phyloP scores from a whole-genome alignment of 2,888 invertebrate genomes.

The Agriopis marginaria region DNA sequence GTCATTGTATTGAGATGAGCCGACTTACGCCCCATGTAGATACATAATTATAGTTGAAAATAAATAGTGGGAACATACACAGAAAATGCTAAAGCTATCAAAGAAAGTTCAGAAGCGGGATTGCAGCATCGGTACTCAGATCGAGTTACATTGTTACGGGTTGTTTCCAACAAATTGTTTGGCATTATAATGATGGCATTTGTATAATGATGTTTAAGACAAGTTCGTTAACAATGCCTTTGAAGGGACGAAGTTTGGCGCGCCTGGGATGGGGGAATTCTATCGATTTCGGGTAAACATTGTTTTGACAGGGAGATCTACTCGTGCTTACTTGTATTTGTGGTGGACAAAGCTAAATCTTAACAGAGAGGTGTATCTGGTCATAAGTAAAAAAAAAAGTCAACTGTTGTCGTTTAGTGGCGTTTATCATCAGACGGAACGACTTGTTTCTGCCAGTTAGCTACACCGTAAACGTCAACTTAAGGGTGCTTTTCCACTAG shows the following conservation, averaged over 20 bases:
- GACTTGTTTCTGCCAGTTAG: too few relatives aligned
- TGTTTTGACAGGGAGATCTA: constrained; percentile 1
- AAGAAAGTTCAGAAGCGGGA: background rate
- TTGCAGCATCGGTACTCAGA: constrained; percentile 11
- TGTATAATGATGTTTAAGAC: constrained; percentile 30
- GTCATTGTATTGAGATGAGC: too few relatives aligned
- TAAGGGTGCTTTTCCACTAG: too few relatives aligned
- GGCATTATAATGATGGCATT: constrained; percentile 25
- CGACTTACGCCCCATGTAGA: too few relatives aligned
- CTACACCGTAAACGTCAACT: too few relatives aligned
- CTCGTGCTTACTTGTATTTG: background rate
- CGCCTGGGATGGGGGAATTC: constrained; percentile 7
- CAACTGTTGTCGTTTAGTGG: too few relatives aligned
- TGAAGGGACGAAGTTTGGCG: constrained; percentile 17
- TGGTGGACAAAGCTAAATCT: background rate
- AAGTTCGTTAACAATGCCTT: constrained; percentile 29
- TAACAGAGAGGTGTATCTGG: too few relatives aligned
- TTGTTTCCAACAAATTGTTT: constrained; percentile 21
- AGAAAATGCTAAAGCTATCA: background rate
- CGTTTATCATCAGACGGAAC: too few relatives aligned
- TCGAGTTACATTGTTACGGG: constrained; percentile 21
- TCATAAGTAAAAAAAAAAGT: too few relatives aligned
- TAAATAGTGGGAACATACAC: background rate
- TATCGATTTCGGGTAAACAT: constrained; percentile 15
- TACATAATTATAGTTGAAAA: too few relatives aligned